phyloP scores from a whole-genome alignment of 1,140 invertebrate genomes.

The Pseudomyrmex cubaensis region DNA sequence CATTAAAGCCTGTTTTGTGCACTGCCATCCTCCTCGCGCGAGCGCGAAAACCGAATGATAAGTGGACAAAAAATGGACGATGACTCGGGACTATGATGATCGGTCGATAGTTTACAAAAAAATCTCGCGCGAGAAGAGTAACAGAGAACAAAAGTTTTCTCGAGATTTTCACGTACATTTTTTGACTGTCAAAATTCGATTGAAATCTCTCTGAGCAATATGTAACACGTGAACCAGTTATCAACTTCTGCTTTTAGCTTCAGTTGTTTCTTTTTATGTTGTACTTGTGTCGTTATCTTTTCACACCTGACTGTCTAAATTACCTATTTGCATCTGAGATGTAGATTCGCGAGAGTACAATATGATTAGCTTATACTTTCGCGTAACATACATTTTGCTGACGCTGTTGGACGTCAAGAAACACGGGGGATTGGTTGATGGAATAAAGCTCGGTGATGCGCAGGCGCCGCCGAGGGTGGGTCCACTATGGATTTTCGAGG shows the following conservation, averaged over 20 bases:
- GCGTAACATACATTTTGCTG: constrained; percentile 17
- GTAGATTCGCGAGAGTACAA: neutral
- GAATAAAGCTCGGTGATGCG: constrained; percentile 63
- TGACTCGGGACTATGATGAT: constrained; percentile 37
- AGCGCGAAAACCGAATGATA: constrained; percentile 38
- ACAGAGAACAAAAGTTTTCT: neutral
- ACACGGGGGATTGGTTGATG: constrained; percentile 61
- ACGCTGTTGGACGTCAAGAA: constrained; percentile 21
- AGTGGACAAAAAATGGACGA: constrained; percentile 47
- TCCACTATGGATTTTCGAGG: constrained; percentile 76
- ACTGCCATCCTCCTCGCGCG: constrained; percentile 26
- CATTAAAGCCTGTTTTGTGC: constrained; percentile 60
- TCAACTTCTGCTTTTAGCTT: no score
- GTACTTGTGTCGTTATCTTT: neutral
- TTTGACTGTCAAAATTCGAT: neutral
- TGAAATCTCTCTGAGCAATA: neutral
- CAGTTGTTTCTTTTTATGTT: neutral
- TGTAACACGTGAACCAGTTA: no score
- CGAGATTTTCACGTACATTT: neutral
- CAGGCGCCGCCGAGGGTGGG: constrained; percentile 72
- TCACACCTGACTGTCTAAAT: neutral
- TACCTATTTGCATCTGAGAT: neutral
- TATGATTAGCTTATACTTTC: constrained; percentile 42
- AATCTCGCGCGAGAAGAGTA: neutral
- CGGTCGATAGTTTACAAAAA: constrained; percentile 36